phyloP scores from a whole-genome alignment of 1,140 invertebrate species.

The Zophobas morio region DNA sequence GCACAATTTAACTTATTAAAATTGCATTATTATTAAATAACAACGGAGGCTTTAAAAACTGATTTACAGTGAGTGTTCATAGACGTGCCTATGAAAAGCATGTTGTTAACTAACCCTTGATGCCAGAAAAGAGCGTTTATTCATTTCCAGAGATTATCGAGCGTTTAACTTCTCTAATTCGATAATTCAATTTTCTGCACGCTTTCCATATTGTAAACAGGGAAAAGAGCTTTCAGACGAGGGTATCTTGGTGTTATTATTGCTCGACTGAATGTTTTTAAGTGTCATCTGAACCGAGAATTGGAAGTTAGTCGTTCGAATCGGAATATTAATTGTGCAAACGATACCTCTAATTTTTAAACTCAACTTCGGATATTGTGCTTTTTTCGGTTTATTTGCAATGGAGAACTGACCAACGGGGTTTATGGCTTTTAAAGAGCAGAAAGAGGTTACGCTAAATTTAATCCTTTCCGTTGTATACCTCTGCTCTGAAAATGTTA shows the following conservation, averaged over 20 bases:
- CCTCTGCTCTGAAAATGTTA: neutral
- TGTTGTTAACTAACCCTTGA: no score
- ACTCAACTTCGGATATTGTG: neutral
- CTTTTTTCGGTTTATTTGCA: neutral
- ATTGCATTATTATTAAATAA: no score
- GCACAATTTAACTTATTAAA: no score
- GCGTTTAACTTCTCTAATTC: constrained; percentile 2
- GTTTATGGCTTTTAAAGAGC: neutral
- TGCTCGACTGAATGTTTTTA: neutral
- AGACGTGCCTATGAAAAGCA: no score
- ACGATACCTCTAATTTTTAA: constrained; percentile 7
- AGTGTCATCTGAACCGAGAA: constrained; percentile 1
- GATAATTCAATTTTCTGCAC: constrained; percentile 5
- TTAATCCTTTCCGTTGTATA: neutral
- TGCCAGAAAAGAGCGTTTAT: neutral
- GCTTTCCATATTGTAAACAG: constrained; percentile 18
- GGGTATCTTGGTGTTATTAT: neutral
- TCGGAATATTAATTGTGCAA: constrained; percentile 17
- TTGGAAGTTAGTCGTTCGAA: constrained; percentile 22
- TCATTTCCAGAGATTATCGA: constrained; percentile 1
- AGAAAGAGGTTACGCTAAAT: neutral
- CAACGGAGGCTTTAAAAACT: no score
- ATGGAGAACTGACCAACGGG: neutral
- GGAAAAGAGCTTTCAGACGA: neutral
- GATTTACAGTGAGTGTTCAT: no score